Base-by-base conservation (phyloP, 2,113 vertebrate species). In the Tragelaphus imberbis region DNA sequence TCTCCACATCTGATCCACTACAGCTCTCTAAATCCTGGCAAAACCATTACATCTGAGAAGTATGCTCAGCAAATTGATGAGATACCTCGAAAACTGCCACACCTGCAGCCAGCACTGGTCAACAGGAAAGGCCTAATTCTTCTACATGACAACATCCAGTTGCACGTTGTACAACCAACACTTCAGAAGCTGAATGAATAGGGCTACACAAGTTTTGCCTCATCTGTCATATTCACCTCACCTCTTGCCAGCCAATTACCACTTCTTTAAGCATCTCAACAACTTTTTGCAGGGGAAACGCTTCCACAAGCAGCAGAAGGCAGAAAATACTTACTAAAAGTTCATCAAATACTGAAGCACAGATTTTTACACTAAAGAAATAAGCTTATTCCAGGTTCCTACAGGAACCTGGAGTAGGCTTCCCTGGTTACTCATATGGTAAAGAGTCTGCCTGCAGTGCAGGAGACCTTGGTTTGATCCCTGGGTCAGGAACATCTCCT, bases 81-180 rank as follows among this genome's bases (percentile, higher is more conserved):
- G n/a, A 36, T 71, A 40, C 19, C 4, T 23, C 2, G 0, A 71
- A 71, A 71, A 40, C n/a, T 40, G n/a, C 68, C 33, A 12, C 19
- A 40, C 68, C 4, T 40, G 68, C 65, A 71, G n/a, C 68, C 68
- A 71, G n/a, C 68, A 40, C 5, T 6, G n/a, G 68, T 40, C 68
- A 71, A 12, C 68, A 71, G 68, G 19, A 71, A 36, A n/a, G n/a
- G 68, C 68, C 65, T 23, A 6, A 71, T 23, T 71, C 68, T 71
- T 71, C n/a, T 40, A 11, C n/a, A 23, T 40, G 17, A 23, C n/a
- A 71, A 71, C 9, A 0, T 36, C 65, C n/a, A 23, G 0, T 23
- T 36, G 68, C 68, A 40, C 0, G 0, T 71, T 0, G 0, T 19
- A 40, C 9, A 40, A 40, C 68, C n/a, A 40, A 40, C 68, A 71